Conservation (phyloP, 2,113 vertebrate species). For the Paradoxurus hermaphroditus region DNA sequence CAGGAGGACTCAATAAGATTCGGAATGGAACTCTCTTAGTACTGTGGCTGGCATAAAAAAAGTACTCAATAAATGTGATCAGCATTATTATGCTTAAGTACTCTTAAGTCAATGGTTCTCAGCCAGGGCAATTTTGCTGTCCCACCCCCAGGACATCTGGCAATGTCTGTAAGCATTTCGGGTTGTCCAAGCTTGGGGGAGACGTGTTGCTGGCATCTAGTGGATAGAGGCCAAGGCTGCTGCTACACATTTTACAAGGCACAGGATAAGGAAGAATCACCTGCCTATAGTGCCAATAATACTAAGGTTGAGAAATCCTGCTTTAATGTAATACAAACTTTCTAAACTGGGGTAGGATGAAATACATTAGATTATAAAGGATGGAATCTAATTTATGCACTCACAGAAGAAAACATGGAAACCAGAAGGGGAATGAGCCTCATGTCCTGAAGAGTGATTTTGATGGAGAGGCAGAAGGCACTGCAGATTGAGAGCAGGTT, state of each 20-base stretch:
- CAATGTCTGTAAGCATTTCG: background rate
- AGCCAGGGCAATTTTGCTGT: background rate
- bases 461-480: background rate
- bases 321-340: background rate
- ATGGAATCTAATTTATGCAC: background rate
- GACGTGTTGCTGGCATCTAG: background rate
- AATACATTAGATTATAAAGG: background rate
- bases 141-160: background rate
- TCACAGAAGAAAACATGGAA: background rate
- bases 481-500: background rate
- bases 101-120: background rate
- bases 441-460: accelerated
- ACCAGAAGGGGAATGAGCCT: background rate
- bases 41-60: background rate
- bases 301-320: background rate
- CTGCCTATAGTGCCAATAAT: background rate
- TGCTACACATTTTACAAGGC: background rate
- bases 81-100: background rate
- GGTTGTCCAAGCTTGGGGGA: background rate
- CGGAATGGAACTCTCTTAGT: background rate
- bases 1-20: background rate
- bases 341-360: background rate
- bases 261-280: background rate
- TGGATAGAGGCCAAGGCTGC: background rate
- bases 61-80: background rate